Percentiles rank a stretch among this genome's conserved stretches.
These are phyloP conservation scores for Hololepta plana DNA, from an alignment of 2,888 invertebrate genomes.

Conservation along the genomic window DNA sequence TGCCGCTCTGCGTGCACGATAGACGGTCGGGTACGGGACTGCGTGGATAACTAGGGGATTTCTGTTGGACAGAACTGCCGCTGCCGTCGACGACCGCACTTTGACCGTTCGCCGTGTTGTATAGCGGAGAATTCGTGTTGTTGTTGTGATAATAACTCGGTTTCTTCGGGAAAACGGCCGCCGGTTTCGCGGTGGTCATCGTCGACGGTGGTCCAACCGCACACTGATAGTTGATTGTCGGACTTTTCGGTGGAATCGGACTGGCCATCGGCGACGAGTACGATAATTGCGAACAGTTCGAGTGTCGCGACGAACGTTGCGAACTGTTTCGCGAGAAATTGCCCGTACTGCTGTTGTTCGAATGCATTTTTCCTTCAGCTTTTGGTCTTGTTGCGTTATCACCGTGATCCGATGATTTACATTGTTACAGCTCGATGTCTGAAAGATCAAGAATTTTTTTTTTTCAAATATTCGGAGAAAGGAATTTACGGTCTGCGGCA, in stretches of 20 bases:
- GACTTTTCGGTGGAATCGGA: slow-evolving; percentile 17
- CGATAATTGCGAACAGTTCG: slow-evolving; percentile 18
- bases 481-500: too few relatives aligned
- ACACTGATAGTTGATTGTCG: slow-evolving; percentile 16
- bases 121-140: slow-evolving; percentile 6
- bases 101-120: slow-evolving; percentile 5
- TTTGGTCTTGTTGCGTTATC: not conserved
- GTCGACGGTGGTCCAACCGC: slow-evolving; percentile 11
- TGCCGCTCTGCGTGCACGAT: slow-evolving; percentile 9
- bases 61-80: slow-evolving; percentile 11
- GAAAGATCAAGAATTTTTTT: too few relatives aligned
- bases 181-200: slow-evolving; percentile 2
- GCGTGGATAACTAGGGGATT: slow-evolving; percentile 15
- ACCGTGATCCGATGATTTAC: too few relatives aligned
- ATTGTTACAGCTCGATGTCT: too few relatives aligned
- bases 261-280: slow-evolving; percentile 20
- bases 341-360: slow-evolving; percentile 11
- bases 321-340: slow-evolving; percentile 20
- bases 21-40: slow-evolving; percentile 11
- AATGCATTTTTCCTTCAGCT: slow-evolving; percentile 2
- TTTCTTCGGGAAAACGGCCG: too few relatives aligned
- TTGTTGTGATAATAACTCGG: not conserved
- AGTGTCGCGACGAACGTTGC: slow-evolving; percentile 17
- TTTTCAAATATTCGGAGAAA: too few relatives aligned
- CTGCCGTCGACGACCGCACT: slow-evolving; percentile 8